A percentile compares a stretch with the other conserved stretches of the same genome.
Conservation (phyloP, 2,113 vertebrate species). For the Rhinolophus sinicus region DNA sequence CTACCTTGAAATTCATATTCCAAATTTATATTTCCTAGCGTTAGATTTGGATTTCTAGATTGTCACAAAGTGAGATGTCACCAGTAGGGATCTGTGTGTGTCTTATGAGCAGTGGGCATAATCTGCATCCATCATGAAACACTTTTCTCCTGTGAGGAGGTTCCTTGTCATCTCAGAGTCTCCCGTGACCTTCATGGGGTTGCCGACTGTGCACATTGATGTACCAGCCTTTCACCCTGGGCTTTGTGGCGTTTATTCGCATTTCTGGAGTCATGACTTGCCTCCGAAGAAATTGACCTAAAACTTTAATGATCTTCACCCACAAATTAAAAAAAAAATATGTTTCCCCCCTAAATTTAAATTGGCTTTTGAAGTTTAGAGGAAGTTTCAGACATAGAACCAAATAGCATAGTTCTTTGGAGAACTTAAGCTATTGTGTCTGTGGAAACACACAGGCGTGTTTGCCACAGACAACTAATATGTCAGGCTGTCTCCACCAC, state of each 20-base stretch:
- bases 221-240: background rate
- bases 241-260: background rate
- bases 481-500: background rate
- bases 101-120: background rate
- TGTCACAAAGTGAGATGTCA: background rate
- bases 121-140: background rate
- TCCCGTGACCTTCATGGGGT: background rate
- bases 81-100: background rate
- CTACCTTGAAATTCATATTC: slow-evolving; percentile 62
- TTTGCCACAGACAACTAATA: too few relatives aligned
- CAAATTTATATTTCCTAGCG: slow-evolving; percentile 60
- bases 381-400: background rate
- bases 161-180: background rate
- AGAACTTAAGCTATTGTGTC: background rate
- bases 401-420: background rate
- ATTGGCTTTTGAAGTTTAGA: background rate
- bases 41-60: slow-evolving; percentile 44
- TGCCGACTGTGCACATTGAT: background rate
- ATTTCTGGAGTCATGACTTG: background rate
- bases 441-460: fast-evolving
- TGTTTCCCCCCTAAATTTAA: background rate
- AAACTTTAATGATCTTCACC: background rate
- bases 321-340: background rate
- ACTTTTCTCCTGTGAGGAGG: background rate
- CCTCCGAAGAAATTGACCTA: slow-evolving; percentile 9